Evolutionary conservation across 2,797 vertebrate species (phyloP), one percentile per base, ranked within the genome.

Genomic region (Pangasius macronema): DNA sequence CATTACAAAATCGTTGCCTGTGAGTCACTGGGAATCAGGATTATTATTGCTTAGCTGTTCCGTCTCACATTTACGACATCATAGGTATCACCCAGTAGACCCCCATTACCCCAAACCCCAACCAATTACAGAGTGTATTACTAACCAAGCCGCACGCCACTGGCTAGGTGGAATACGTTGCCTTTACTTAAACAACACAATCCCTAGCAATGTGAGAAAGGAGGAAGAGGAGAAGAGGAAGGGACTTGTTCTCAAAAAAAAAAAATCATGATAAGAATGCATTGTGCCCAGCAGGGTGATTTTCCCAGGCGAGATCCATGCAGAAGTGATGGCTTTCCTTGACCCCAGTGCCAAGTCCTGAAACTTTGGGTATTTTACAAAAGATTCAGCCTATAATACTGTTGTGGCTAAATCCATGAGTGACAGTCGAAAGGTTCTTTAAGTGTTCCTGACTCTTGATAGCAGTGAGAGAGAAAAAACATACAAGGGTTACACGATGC

Each of bases 201-300:
- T 89, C 81, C 51, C 39, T 49, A n/a, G 30, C 82, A 91, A 89
- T 91, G 90, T 92, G 90, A 87, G 92, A 92, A 91, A 91, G 57
- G 68, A 90, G 91, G 67, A 86, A 85, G 87, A 91, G 90, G 91
- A 92, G 82, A 83, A 83, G 30, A 91, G 90, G 88, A 90, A 89
- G 77, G 57, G 57, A 83, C 65, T 84, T 70, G 79, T 83, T 89
- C 61, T 85, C 14, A 75, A 53, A 22, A 59, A 59, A n/a, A n/a
- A n/a, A 42, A 42, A 85, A 61, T 39, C 10, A 24, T 39, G 88
- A 91, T 91, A 90, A 91, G 42, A 30, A 91, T 89, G 88, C 84
- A 79, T 87, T 77, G 33, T 88, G n/a, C 14, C 11, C 72, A 67
- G 67, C 76, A 87, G 83, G 85, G 85, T 87, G 88, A 42, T 89